phyloP scores from a whole-genome alignment of 1,140 invertebrate species.

The Drosophila murphyi region DNA sequence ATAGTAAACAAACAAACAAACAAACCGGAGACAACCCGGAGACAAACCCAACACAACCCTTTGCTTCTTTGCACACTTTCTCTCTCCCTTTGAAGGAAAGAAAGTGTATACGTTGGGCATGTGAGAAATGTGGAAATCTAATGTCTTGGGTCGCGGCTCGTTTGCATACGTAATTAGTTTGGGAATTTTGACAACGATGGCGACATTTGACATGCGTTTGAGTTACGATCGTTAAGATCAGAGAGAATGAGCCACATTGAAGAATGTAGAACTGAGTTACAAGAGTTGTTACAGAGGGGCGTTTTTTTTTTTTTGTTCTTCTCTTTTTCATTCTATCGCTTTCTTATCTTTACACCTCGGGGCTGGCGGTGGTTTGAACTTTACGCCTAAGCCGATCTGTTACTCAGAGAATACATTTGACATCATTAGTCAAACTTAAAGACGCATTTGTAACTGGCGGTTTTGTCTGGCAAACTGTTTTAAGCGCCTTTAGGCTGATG shows the following conservation, averaged over 20 bases:
- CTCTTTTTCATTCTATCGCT: background rate
- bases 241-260: conserved; percentile 5
- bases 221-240: conserved; percentile 63
- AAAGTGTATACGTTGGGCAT: background rate
- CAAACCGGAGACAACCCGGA: conserved; percentile 14
- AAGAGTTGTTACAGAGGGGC: background rate
- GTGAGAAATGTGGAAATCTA: conserved; percentile 34
- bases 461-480: conserved; percentile 43
- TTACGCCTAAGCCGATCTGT: conserved; percentile 75
- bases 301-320: background rate
- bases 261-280: conserved; percentile 13
- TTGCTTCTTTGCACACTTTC: conserved; percentile 49
- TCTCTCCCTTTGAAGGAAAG: conserved; percentile 10
- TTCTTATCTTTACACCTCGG: conserved; percentile 47
- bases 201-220: conserved; percentile 82
- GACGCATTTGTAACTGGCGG: conserved; percentile 71
- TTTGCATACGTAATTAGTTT: conserved; percentile 81
- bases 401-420: conserved; percentile 50
- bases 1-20: conserved; percentile 66
- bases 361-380: conserved; percentile 76
- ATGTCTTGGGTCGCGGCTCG: conserved; percentile 51
- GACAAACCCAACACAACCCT: conserved; percentile 63
- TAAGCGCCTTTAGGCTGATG: conserved; percentile 60
- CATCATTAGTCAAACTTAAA: conserved; percentile 83
- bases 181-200: conserved; percentile 78